phyloP scores from a whole-genome alignment of 2,797 vertebrate species.

The Lerista edwardsae region DNA sequence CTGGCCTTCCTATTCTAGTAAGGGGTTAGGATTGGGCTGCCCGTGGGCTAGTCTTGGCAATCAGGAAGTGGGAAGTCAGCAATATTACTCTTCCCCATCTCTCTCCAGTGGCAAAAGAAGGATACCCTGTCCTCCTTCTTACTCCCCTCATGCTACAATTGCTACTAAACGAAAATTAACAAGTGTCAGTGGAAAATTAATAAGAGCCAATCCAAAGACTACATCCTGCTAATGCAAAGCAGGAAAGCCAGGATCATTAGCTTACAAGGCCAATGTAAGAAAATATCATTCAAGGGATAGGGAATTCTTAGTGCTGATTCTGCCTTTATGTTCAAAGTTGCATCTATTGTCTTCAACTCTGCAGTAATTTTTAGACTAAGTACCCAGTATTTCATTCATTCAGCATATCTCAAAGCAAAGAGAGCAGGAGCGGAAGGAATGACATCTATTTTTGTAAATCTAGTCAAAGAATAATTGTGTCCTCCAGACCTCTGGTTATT shows the following conservation, averaged over 20 bases:
- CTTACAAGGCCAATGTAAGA: neutral
- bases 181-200: neutral
- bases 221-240: neutral
- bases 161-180: neutral
- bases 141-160: neutral
- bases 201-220: neutral
- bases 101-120: no score
- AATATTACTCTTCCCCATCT: no score
- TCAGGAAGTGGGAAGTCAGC: no score
- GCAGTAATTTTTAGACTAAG: neutral
- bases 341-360: neutral
- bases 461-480: neutral
- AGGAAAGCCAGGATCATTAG: neutral
- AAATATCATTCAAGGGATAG: neutral
- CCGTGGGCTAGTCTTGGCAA: no score
- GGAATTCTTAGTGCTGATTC: neutral
- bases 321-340: neutral
- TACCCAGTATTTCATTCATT: neutral
- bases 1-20: no score
- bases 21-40: no score
- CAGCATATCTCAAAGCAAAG: slow-evolving; percentile 1
- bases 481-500: neutral
- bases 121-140: no score
- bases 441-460: neutral
- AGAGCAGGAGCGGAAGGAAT: neutral